Evolutionary conservation across 2,797 vertebrate genomes (phyloP).

Genomic region (Bovichtus diacanthus): DNA sequence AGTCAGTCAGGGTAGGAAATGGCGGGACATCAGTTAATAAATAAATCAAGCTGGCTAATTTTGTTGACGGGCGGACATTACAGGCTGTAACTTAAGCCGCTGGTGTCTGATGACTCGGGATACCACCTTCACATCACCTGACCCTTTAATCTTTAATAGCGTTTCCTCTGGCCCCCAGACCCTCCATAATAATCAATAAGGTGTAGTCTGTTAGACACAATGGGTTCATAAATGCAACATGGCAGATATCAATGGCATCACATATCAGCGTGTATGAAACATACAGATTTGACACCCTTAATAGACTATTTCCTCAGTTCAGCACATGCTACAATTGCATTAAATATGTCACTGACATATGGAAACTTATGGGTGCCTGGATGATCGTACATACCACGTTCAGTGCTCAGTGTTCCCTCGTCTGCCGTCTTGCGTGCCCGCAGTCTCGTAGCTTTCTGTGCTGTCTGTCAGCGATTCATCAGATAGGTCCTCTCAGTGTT

Average conservation of each 20-base stretch:
- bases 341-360: conserved; percentile 17
- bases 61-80: conserved; percentile 79
- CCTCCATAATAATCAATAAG: conserved; percentile 77
- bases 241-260: conserved; percentile 50
- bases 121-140: conserved; percentile 84
- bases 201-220: conserved; percentile 64
- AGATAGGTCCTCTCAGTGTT: conserved; percentile 91
- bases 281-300: conserved; percentile 28
- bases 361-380: conserved; percentile 20
- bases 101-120: conserved; percentile 83
- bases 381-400: conserved; percentile 86
- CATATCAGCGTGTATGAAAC: conserved; percentile 32
- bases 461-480: conserved; percentile 81
- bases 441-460: conserved; percentile 79
- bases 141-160: conserved; percentile 85
- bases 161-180: conserved; percentile 76
- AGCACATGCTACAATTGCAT: conserved; percentile 1
- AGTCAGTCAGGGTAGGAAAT: conserved; percentile 62
- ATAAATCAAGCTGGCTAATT: conserved; percentile 87
- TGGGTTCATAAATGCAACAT: conserved; percentile 60
- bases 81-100: conserved; percentile 81
- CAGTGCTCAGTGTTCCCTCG: conserved; percentile 84
- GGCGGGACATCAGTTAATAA: conserved; percentile 82
- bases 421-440: conserved; percentile 80
- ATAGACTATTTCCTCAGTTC: conserved; percentile 19